Percentiles rank a stretch among this genome's conserved stretches.
Evolutionary conservation across 2,888 invertebrate species (phyloP).

Genomic region (Acrobeloides nanus): DNA sequence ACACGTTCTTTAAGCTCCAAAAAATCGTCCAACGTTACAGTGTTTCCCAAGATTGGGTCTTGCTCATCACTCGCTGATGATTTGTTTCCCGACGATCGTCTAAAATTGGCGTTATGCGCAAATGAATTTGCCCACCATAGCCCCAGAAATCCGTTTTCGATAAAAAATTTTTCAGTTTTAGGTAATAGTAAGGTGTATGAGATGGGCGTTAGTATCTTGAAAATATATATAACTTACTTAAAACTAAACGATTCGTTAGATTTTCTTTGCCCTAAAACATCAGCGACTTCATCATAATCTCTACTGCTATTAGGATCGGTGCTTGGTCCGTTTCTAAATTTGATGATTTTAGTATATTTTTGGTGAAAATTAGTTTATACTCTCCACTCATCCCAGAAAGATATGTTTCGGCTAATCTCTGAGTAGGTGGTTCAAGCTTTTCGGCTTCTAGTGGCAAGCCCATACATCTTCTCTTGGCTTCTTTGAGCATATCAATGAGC

Average conservation of each 20-base stretch:
- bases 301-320: constrained; percentile 10
- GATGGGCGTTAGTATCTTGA: too few species aligned
- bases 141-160: too few species aligned
- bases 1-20: constrained; percentile 29
- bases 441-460: constrained; percentile 21
- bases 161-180: too few species aligned
- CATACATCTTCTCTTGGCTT: constrained; percentile 24
- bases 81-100: constrained; percentile 16
- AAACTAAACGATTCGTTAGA: constrained; percentile 11
- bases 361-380: not conserved
- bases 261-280: constrained; percentile 14
- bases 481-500: constrained; percentile 73
- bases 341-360: constrained; percentile 3
- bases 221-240: too few species aligned
- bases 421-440: not conserved
- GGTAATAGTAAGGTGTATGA: too few species aligned
- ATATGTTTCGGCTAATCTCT: constrained; percentile 6
- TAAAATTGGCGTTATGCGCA: constrained; percentile 10
- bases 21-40: constrained; percentile 22
- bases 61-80: constrained; percentile 12
- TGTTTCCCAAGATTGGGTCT: constrained; percentile 1
- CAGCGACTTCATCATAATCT: constrained; percentile 31
- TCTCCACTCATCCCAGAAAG: constrained; percentile 4
- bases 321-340: too few species aligned
- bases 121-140: too few species aligned